A percentile compares a stretch with the other conserved stretches of the same genome.
phyloP scores from a whole-genome alignment of 2,113 vertebrate species.

The Dissostichus mawsoni region DNA sequence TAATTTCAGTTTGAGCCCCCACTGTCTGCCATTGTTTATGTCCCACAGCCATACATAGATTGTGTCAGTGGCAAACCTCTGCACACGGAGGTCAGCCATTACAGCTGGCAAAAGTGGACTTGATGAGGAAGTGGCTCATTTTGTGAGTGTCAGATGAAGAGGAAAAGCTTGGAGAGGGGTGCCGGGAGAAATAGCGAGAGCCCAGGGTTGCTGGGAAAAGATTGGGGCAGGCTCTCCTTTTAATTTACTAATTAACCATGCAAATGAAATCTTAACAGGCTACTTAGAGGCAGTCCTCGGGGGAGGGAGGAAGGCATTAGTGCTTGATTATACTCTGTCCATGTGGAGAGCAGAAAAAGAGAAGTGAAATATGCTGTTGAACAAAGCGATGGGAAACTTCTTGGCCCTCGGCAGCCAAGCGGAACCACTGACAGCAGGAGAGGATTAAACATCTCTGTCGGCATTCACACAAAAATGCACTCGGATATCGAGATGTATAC shows the following conservation, averaged over 20 bases:
- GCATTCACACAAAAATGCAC: constrained; percentile 29
- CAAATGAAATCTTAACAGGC: constrained; percentile 88
- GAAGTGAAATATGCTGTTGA: constrained; percentile 73
- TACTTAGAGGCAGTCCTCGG: constrained; percentile 80
- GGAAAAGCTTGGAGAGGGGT: constrained; percentile 51
- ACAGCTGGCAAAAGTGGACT: constrained; percentile 68
- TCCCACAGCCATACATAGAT: constrained; percentile 57
- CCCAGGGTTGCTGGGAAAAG: constrained; percentile 71
- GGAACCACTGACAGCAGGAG: constrained; percentile 43
- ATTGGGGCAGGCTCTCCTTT: constrained; percentile 81
- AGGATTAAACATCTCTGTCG: constrained; percentile 25
- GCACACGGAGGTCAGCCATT: constrained; percentile 68
- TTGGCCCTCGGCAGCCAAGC: constrained; percentile 61
- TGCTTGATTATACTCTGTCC: constrained; percentile 80
- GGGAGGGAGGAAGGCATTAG: constrained; percentile 81
- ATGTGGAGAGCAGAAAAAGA: constrained; percentile 57
- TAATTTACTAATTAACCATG: constrained; percentile 88
- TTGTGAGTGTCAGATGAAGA: constrained; percentile 63
- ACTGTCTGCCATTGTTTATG: constrained; percentile 48
- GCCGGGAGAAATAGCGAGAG: constrained; percentile 40
- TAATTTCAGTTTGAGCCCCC: constrained; percentile 60
- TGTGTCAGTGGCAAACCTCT: constrained; percentile 32
- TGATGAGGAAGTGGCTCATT: constrained; percentile 71
- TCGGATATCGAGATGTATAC: constrained; percentile 5
- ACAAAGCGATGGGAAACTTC: constrained; percentile 75